These are phyloP conservation scores for Sebastes ruberrimus DNA, from an alignment of 2,797 vertebrate genomes.

Conservation along the genomic window DNA sequence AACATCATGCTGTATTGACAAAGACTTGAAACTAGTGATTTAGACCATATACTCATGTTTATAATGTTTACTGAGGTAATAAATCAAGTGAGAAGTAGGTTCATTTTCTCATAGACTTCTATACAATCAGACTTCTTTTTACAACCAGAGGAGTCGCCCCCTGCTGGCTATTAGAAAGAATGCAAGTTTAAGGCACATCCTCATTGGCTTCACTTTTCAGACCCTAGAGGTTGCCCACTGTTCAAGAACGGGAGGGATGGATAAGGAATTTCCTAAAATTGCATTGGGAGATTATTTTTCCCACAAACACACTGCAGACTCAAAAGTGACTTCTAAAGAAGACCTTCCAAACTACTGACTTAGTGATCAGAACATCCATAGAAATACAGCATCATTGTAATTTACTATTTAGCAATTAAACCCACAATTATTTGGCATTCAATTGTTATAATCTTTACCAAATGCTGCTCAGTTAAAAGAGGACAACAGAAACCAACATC, in stretches of 20 bases:
- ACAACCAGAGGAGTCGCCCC: background rate
- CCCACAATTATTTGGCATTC: background rate
- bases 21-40: background rate
- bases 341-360: background rate
- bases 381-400: background rate
- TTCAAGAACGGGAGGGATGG: background rate
- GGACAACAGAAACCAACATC: background rate
- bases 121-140: background rate
- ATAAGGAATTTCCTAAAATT: background rate
- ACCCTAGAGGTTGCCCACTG: background rate
- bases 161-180: background rate
- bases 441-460: background rate
- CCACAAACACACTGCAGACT: background rate
- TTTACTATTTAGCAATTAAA: constrained; percentile 1
- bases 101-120: background rate
- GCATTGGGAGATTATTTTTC: background rate
- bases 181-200: background rate
- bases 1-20: background rate
- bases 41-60: background rate
- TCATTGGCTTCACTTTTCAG: background rate
- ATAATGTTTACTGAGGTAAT: background rate
- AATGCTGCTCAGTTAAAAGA: background rate
- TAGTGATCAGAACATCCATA: background rate
- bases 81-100: background rate
- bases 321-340: background rate